Evolutionary conservation across 2,888 invertebrate genomes (phyloP).

Genomic region (Celastrina argiolus): DNA sequence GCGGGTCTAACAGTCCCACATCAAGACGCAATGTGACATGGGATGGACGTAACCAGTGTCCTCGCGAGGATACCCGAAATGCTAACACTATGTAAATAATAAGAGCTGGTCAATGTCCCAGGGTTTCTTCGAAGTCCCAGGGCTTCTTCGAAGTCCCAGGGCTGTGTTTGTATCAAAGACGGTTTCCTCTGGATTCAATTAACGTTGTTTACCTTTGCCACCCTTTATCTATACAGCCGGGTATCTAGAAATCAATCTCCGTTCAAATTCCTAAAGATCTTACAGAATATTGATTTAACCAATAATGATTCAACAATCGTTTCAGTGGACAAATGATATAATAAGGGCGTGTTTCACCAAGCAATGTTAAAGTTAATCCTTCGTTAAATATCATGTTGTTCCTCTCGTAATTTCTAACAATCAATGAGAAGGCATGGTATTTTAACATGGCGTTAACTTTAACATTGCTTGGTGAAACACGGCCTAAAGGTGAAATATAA

Average conservation of each 20-base stretch:
- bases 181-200: neutral
- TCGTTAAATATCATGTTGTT: no score
- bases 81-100: neutral
- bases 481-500: no score
- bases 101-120: neutral
- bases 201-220: neutral
- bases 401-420: no score
- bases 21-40: neutral
- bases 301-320: no score
- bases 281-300: neutral
- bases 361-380: no score
- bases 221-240: neutral
- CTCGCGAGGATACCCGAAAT: neutral
- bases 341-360: no score
- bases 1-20: no score
- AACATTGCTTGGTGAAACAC: no score
- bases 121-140: neutral
- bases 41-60: neutral
- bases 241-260: neutral
- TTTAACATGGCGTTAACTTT: no score
- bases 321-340: no score
- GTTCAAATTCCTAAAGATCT: neutral
- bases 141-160: neutral
- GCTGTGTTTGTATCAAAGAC: neutral
- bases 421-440: no score